Evolutionary conservation across 2,888 invertebrate genomes (phyloP), one percentile per base, ranked within the genome.

Genomic region (Chirona hameri): DNA sequence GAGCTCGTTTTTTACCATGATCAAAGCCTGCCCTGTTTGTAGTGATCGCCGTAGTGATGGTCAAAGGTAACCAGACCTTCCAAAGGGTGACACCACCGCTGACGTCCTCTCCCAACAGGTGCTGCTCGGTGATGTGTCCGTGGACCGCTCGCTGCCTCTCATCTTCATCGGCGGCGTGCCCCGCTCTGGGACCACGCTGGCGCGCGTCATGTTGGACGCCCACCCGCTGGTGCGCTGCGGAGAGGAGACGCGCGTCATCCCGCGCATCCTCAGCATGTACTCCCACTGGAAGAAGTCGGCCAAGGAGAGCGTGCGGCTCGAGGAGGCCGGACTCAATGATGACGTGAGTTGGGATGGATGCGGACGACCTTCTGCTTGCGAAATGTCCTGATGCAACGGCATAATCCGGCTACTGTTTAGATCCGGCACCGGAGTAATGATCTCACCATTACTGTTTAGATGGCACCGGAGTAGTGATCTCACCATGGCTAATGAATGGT

Each of bases 101-200:
- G 39, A 39, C 39, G 39, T 39, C 39, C 39, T 39, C 39, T 39
- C 4, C 39, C 39, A 7, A 7, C 72, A 72, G 72, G 15, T 72
- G 4, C 72, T 31, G 72, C 15, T 72, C 18, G 72, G 31, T 9
- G 72, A 39, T 14, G 31, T 3, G 72, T 7, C 31, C n/a, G 72
- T 72, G 72, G 72, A 72, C 72, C 72, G 72, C 31, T 18, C 18
- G 1, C 31, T 72, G 93, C 97, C 97, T 86, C 91, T 98, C 86
- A 95, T 97, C 88, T 98, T 98, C 90, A 96, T 99, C 88, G 98
- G 98, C 83, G 99, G 99, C 85, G 97, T 99, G 87, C 99, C 99
- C 83, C 92, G 98, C 86, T 98, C 97, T 82, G 99, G 98, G 82
- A 99, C 98, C 79, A 99, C 99, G 84, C 91, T 99, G 86, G 96